Conservation (phyloP, 1,140 invertebrate species). For the Lucilia cuprina region DNA sequence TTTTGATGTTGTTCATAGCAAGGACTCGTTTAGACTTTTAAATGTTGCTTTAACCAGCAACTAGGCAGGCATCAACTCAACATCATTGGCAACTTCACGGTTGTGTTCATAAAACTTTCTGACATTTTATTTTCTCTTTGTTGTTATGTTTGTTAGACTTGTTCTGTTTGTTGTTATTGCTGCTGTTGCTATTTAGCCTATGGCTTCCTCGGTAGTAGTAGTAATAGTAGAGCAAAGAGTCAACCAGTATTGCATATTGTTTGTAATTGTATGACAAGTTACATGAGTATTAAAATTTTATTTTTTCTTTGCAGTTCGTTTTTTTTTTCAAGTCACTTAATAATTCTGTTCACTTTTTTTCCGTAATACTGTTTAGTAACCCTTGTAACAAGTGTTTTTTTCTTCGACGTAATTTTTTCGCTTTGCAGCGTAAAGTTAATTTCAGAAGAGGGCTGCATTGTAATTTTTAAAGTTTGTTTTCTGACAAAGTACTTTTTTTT, state of each 20-base stretch:
- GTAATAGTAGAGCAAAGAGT: too few species aligned
- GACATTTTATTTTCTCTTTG: not conserved
- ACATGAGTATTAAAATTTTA: not conserved
- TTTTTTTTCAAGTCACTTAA: too few species aligned
- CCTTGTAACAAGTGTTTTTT: too few species aligned
- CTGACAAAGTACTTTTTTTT: not conserved
- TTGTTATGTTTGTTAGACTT: too few species aligned
- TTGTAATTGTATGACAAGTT: conserved; percentile 14
- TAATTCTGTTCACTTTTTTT: too few species aligned
- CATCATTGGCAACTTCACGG: not conserved
- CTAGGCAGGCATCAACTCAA: not conserved
- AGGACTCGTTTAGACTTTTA: not conserved
- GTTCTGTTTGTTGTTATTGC: too few species aligned
- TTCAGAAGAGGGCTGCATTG: not conserved
- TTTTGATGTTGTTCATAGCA: not conserved
- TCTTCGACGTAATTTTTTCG: too few species aligned
- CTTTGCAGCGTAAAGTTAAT: too few species aligned
- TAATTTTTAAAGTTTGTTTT: not conserved
- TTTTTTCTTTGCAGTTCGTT: too few species aligned
- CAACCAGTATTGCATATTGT: not conserved
- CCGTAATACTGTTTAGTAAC: too few species aligned
- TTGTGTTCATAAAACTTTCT: conserved; percentile 10
- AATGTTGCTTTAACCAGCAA: not conserved
- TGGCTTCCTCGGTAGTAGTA: not conserved
- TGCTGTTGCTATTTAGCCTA: not conserved